Percentiles rank a stretch among this genome's conserved stretches.
These are phyloP conservation scores for Eilema depressum DNA, from an alignment of 2,888 invertebrate genomes.

Conservation along the genomic window DNA sequence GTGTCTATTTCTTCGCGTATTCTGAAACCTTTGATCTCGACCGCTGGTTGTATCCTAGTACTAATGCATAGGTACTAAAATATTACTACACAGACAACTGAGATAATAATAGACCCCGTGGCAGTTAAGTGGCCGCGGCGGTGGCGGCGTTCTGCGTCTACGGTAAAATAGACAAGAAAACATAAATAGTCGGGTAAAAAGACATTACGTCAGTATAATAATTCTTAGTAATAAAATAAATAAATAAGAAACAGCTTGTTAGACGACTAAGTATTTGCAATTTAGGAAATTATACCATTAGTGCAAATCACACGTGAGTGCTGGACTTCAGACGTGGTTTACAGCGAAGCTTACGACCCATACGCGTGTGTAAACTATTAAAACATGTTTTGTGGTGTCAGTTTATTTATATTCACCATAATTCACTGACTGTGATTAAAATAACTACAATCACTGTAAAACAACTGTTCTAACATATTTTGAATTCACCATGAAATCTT, in stretches of 20 bases:
- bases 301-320: slow-evolving; percentile 17
- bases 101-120: neutral
- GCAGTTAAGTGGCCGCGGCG: neutral
- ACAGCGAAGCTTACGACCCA: neutral
- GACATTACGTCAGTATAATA: neutral
- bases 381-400: neutral
- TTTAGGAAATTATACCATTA: slow-evolving; percentile 14
- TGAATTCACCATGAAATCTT: no score
- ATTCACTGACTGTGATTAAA: neutral
- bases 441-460: neutral
- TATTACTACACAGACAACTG: neutral
- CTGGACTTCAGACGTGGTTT: slow-evolving; percentile 14
- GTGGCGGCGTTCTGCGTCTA: neutral
- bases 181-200: no score
- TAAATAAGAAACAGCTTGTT: slow-evolving; percentile 3
- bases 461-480: no score
- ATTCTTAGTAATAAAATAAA: slow-evolving; percentile 3
- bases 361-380: neutral
- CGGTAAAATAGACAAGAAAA: neutral
- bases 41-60: neutral
- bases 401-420: neutral
- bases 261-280: slow-evolving; percentile 1
- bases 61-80: slow-evolving; percentile 1
- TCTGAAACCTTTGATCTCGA: neutral
- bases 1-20: neutral